A percentile compares a stretch with the other conserved stretches of the same genome.
Evolutionary conservation across 1,140 invertebrate species (phyloP).

Genomic region (Dendroctonus ponderosae): DNA sequence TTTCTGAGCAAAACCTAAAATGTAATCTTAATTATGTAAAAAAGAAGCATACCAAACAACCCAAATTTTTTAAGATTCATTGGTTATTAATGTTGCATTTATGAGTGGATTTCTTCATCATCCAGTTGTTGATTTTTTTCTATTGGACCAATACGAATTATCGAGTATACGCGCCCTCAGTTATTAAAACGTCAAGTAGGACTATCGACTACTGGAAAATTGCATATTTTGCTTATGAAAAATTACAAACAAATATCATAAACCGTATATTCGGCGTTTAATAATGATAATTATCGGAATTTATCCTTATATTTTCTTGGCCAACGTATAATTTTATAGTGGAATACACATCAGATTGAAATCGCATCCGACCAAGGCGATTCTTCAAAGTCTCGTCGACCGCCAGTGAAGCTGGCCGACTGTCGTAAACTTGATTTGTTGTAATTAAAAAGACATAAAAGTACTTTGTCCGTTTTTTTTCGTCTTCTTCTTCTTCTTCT

Average conservation of each 20-base stretch:
- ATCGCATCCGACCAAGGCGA: slow-evolving; percentile 32
- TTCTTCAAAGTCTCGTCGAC: slow-evolving; percentile 19
- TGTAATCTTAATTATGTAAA: too few species aligned
- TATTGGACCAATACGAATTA: background rate
- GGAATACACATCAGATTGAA: slow-evolving; percentile 44
- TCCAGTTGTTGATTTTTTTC: too few species aligned
- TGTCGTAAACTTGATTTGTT: slow-evolving; percentile 43
- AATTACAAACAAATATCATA: slow-evolving; percentile 51
- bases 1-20: too few species aligned
- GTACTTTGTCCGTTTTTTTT: slow-evolving; percentile 30
- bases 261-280: slow-evolving; percentile 47
- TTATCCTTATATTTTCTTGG: slow-evolving; percentile 48
- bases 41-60: too few species aligned
- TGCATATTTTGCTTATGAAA: slow-evolving; percentile 48
- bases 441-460: slow-evolving; percentile 48
- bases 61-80: too few species aligned
- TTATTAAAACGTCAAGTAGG: slow-evolving; percentile 47
- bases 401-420: slow-evolving; percentile 33
- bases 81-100: too few species aligned
- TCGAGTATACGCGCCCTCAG: background rate
- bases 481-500: slow-evolving; percentile 25
- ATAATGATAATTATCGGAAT: slow-evolving; percentile 51
- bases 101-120: too few species aligned
- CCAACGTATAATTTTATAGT: slow-evolving; percentile 48
- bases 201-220: slow-evolving; percentile 48